Evolutionary conservation across 2,113 vertebrate genomes (phyloP).

Genomic region (Passer montanus): DNA sequence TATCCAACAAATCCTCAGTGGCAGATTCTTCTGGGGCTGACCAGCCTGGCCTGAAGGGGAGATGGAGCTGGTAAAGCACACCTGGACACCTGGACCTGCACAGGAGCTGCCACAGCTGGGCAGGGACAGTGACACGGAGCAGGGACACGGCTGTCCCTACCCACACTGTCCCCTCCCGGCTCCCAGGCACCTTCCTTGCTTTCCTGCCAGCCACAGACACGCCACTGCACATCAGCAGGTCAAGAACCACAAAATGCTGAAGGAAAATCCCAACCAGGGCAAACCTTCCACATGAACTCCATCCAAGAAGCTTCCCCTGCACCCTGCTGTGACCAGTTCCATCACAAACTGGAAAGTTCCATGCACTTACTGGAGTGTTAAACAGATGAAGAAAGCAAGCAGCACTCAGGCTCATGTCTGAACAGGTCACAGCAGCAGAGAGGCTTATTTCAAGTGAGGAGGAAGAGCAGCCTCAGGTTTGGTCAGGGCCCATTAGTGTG

Average conservation of each 20-base stretch:
- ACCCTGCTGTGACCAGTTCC: not conserved
- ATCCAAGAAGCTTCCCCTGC: not conserved
- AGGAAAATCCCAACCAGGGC: not conserved
- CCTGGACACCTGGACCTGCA: not conserved
- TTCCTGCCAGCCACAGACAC: not conserved
- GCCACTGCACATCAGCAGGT: rapidly evolving
- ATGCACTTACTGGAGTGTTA: not conserved
- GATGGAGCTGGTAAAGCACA: not conserved
- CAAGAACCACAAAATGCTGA: rapidly evolving
- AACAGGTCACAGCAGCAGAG: not conserved
- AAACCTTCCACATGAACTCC: not conserved
- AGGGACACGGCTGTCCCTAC: not conserved
- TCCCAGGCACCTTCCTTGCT: not conserved
- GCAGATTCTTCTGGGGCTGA: not conserved
- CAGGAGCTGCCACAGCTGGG: not conserved
- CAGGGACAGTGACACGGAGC: not conserved
- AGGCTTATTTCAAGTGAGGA: not conserved
- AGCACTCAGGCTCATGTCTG: not conserved
- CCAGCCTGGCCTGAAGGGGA: not conserved
- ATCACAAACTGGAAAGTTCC: not conserved
- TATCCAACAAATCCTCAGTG: not conserved
- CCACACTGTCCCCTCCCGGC: not conserved
- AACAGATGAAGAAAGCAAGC: not conserved
- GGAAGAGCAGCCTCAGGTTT: not conserved
- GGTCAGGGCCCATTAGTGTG: conserved; percentile 13